Evolutionary conservation across 2,888 invertebrate species (phyloP), one percentile per base, ranked within the genome.

Genomic region (Tinea trinotella): DNA sequence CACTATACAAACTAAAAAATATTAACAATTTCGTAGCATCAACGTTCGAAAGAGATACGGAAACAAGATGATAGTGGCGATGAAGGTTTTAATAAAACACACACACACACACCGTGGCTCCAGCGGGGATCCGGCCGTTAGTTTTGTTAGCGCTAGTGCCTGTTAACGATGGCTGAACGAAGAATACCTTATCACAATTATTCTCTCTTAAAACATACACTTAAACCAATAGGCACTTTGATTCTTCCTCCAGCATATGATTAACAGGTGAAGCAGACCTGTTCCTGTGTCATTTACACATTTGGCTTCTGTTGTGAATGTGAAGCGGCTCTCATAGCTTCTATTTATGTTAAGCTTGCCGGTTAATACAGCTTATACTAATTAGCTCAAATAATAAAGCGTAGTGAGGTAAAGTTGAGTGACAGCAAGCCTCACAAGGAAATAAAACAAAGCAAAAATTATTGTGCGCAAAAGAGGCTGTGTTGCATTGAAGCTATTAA

Each of bases 1-100:
- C 84, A 82, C 84, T 85, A 85, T 82, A 84, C 82, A 79, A 83
- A 82, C 76, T 80, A 81, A 82, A 77, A 82, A 78, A 78, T 74
- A 75, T 81, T 77, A 81, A 81, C 74, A 74, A 65, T 70, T 74
- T 81, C 77, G 76, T 82, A 83, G 84, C 84, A 78, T 80, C 74
- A 81, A 82, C 81, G 77, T 22, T 50, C 13, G 50, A 50, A 1
- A n/a, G n/a, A n/a, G n/a, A 48, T 18, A 48, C 13, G 50, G 22
- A 50, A 50, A 50, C n/a, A 30, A 30, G 30, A 30, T 30, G 30
- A 30, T 7, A 10, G n/a, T 30, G 30, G 30, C 30, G 30, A 30
- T 30, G 30, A 10, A 30, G 7, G 30, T 4, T 30, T 30, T 4
- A 7, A 22, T n/a, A n/a, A n/a, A n/a, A n/a, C n/a, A n/a, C n/a